Conservation (phyloP, 2,888 invertebrate species). For the Argynnis bischoffii region DNA sequence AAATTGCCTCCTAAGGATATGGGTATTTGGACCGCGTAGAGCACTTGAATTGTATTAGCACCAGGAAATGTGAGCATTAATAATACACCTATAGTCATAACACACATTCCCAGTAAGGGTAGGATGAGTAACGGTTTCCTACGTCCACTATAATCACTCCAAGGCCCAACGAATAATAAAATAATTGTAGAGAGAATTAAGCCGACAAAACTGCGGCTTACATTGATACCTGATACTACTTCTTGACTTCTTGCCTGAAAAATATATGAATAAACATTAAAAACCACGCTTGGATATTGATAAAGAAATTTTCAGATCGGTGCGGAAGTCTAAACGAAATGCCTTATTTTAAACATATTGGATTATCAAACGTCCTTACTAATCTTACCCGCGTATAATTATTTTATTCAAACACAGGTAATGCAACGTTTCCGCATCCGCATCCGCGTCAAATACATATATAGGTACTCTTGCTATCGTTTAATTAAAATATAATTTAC, state of each 20-base stretch:
- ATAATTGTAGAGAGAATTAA: constrained; percentile 83
- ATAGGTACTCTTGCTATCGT: neutral
- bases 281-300: no score
- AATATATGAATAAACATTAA: neutral
- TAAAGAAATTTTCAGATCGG: no score
- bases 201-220: constrained; percentile 80
- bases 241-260: constrained; percentile 77
- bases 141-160: constrained; percentile 83
- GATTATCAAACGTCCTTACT: constrained; percentile 28
- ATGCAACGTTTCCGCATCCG: constrained; percentile 27
- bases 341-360: neutral
- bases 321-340: neutral
- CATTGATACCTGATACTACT: constrained; percentile 85
- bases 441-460: constrained; percentile 18
- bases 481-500: constrained; percentile 45
- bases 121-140: constrained; percentile 82
- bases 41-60: constrained; percentile 66
- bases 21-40: constrained; percentile 80
- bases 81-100: constrained; percentile 73
- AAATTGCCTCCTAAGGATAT: constrained; percentile 87
- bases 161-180: constrained; percentile 82
- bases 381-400: constrained; percentile 14
- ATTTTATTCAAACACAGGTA: constrained; percentile 18
- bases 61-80: constrained; percentile 71
- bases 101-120: constrained; percentile 79